Percentiles rank a stretch among this genome's conserved stretches.
Evolutionary conservation across 1,140 invertebrate genomes (phyloP).

Genomic region (Drosophila nikananu): DNA sequence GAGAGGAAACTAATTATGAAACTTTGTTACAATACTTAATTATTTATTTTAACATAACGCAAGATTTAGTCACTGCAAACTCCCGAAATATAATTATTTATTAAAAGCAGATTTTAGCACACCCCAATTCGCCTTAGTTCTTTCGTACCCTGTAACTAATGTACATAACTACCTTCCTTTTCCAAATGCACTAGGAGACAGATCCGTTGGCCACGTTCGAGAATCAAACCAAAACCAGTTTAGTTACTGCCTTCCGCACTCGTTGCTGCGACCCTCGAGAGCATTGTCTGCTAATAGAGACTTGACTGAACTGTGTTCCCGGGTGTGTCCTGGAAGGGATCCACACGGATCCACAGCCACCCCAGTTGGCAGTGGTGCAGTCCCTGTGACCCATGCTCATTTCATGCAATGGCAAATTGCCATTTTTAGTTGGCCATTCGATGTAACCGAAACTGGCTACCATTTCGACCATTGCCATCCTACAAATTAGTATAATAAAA

Average conservation of each 20-base stretch:
- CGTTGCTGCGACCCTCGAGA: constrained; percentile 23
- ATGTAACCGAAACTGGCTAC: constrained; percentile 82
- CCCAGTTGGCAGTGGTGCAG: constrained; percentile 25
- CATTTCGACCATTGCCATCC: constrained; percentile 68
- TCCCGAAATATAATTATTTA: not conserved
- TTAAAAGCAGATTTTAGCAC: not conserved
- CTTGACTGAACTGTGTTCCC: constrained; percentile 73
- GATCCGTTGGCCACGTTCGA: constrained; percentile 43
- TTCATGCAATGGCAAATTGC: constrained; percentile 80
- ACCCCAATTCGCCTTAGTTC: not conserved
- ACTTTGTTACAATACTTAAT: no score
- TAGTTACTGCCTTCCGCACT: constrained; percentile 3
- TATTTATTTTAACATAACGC: no score
- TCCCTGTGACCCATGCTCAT: constrained; percentile 33
- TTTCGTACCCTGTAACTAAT: constrained; percentile 29
- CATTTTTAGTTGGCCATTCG: constrained; percentile 81
- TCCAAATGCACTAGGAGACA: constrained; percentile 61
- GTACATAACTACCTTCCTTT: constrained; percentile 57
- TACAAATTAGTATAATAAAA: constrained; percentile 85
- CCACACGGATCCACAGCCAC: constrained; percentile 1
- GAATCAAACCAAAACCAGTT: constrained; percentile 39
- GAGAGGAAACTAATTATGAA: not conserved
- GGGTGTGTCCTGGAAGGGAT: constrained; percentile 11
- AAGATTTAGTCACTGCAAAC: not conserved
- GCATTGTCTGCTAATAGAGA: constrained; percentile 84